Evolutionary conservation across 2,797 vertebrate genomes (phyloP), one percentile per base, ranked within the genome.

Genomic region (Epinephelus malabaricus): DNA sequence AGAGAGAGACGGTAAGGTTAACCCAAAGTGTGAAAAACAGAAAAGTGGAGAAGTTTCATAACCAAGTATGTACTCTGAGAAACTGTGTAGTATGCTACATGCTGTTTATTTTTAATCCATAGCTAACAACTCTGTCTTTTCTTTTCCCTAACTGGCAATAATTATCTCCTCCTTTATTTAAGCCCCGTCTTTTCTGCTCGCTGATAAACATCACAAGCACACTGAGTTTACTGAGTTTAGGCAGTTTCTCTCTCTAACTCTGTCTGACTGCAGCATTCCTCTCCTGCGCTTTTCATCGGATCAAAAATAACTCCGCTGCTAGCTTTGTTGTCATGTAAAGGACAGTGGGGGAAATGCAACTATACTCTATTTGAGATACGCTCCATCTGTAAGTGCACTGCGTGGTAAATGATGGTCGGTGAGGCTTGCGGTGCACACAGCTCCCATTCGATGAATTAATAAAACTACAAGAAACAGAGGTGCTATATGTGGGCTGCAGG

Each of bases 391-490:
- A 78, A 70, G 63, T 8, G 2, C 30, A 21, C 54, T 46, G 78
- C 81, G 78, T 67, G 68, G 51, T 40, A 72, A 90, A 82, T 84
- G 12, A 71, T 21, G 64, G 62, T 73, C 80, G 69, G 73, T 72
- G 67, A 58, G 72, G 63, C 79, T 66, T 43, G 54, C 21, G 19
- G 69, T 73, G 58, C 4, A 4, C 4, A 4, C 38, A 19, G 46
- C 54, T 84, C 76, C 47, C 61, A 55, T 72, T 71, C 6, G 6
- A 89, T 91, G 81, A 93, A 92, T 89, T 88, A 90, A 79, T 90
- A 87, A 91, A 85, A 84, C 30, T 51, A 80, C 77, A 76, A 77
- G 69, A 61, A 65, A 15, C 70, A 58, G 73, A 82, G 66, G 65
- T 51, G 71, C 71, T 45, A 54, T 83, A 54, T 83, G 23, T 59